A percentile compares a stretch with the other conserved stretches of the same genome.
Evolutionary conservation across 2,797 vertebrate species (phyloP).

Genomic region (Melanotaenia boesemani): DNA sequence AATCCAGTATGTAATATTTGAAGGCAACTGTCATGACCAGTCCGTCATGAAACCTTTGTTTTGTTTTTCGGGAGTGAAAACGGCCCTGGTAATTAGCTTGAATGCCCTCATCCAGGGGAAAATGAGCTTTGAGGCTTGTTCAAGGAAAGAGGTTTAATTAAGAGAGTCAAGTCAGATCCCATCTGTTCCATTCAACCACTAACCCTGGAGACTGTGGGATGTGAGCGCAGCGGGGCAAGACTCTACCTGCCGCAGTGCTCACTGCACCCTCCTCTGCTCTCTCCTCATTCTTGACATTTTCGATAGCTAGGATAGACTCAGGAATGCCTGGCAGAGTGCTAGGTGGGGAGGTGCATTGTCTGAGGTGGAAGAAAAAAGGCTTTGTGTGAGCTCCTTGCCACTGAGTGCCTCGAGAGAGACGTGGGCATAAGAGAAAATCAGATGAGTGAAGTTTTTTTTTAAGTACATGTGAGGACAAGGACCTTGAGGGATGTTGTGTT

Average conservation of each 20-base stretch:
- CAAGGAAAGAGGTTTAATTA: conserved; percentile 69
- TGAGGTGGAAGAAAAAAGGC: conserved; percentile 74
- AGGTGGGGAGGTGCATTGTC: conserved; percentile 74
- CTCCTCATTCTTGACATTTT: conserved; percentile 83
- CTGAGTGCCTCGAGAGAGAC: conserved; percentile 52
- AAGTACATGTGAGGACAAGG: conserved; percentile 62
- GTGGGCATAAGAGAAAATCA: conserved; percentile 40
- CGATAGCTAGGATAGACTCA: conserved; percentile 82
- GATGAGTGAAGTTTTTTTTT: conserved; percentile 65
- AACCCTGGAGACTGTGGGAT: conserved; percentile 61
- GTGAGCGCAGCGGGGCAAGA: conserved; percentile 78
- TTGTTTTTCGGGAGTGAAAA: conserved; percentile 31
- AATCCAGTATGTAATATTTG: conserved; percentile 2
- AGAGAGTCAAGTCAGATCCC: conserved; percentile 69
- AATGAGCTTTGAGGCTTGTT: conserved; percentile 56
- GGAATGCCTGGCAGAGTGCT: conserved; percentile 82
- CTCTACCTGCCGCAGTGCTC: conserved; percentile 80
- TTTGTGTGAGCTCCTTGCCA: conserved; percentile 67
- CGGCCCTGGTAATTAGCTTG: conserved; percentile 45
- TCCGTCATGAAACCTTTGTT: conserved; percentile 32
- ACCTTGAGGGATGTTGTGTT: conserved; percentile 60
- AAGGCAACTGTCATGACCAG: conserved; percentile 23
- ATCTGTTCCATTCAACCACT: conserved; percentile 54
- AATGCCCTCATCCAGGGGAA: conserved; percentile 40
- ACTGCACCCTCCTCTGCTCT: conserved; percentile 76